A percentile compares a stretch with the other conserved stretches of the same genome.
Conservation (phyloP, 1,140 invertebrate species). For the Zaprionus tsacasi region DNA sequence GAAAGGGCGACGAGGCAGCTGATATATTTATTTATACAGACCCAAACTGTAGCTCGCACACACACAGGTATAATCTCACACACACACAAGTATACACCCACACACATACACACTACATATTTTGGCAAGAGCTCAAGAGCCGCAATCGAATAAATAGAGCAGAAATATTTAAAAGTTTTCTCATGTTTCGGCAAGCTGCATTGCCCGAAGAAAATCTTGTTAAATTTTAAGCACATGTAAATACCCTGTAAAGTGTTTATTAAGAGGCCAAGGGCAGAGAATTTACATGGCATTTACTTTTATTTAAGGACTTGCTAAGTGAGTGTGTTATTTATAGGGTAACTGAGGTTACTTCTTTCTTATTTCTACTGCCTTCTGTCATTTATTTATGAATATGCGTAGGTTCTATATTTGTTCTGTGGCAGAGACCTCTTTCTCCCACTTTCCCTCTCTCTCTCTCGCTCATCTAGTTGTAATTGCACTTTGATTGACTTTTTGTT, state of each 20-base stretch:
- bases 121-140: constrained; percentile 9
- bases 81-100: neutral
- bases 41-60: constrained; percentile 1
- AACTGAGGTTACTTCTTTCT: neutral
- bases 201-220: constrained; percentile 3
- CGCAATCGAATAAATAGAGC: constrained; percentile 58
- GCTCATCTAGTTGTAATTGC: constrained; percentile 23
- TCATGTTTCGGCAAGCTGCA: constrained; percentile 11
- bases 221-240: constrained; percentile 8
- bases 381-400: constrained; percentile 33
- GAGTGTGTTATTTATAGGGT: neutral
- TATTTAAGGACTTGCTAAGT: neutral
- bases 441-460: neutral
- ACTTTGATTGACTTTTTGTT: constrained; percentile 44
- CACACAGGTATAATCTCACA: constrained; percentile 2
- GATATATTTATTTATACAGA: constrained; percentile 61
- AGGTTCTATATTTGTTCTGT: constrained; percentile 13
- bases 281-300: neutral
- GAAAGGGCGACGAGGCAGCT: constrained; percentile 48
- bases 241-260: constrained; percentile 2
- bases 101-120: neutral
- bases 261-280: neutral
- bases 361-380: neutral
- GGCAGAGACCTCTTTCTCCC: neutral
- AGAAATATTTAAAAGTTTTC: constrained; percentile 50